A percentile compares a stretch with the other conserved stretches of the same genome.
Evolutionary conservation across 2,113 vertebrate genomes (phyloP).

Genomic region (Pteronura brasiliensis): DNA sequence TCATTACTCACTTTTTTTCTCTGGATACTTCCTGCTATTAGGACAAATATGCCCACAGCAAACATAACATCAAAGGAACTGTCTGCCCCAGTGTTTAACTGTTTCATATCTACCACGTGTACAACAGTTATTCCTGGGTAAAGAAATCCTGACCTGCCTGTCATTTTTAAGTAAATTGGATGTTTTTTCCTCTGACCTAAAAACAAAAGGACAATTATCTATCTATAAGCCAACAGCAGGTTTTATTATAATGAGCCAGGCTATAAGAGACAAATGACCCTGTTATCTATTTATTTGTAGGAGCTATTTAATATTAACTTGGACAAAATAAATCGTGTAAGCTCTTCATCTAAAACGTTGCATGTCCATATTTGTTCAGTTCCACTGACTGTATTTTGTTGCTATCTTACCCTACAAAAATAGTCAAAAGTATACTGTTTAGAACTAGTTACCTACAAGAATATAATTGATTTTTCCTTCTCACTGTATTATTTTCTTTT

Average conservation of each 20-base stretch:
- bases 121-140: not conserved
- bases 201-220: not conserved
- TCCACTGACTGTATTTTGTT: not conserved
- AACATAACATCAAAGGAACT: not conserved
- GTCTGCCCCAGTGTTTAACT: not conserved
- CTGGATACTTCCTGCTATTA: not conserved
- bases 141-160: not conserved
- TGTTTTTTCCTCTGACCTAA: not conserved
- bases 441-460: not conserved
- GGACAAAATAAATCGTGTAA: not conserved
- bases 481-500: not conserved
- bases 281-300: not conserved
- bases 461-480: not conserved
- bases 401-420: not conserved
- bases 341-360: not conserved
- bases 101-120: not conserved
- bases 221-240: not conserved
- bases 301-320: not conserved
- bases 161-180: not conserved
- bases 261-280: not conserved
- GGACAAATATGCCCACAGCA: not conserved
- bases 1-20: slow-evolving; percentile 7
- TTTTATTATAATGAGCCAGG: not conserved
- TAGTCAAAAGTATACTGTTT: not conserved
- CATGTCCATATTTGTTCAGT: not conserved